phyloP scores from a whole-genome alignment of 2,888 invertebrate genomes.

The Noctua pronuba region DNA sequence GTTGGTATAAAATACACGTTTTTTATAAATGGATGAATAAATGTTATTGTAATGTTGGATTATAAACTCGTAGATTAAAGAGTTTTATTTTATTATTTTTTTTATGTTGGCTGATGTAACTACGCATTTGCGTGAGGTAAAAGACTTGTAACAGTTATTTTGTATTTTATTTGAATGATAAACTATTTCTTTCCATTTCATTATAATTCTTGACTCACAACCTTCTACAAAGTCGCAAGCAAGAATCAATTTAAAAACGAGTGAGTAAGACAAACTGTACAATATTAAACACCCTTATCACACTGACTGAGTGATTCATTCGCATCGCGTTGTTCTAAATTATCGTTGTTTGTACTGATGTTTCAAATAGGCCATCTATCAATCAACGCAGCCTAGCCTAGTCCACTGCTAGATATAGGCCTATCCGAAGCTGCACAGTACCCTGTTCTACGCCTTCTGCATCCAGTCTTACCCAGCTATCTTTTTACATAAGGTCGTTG shows the following conservation, averaged over 20 bases:
- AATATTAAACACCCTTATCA: slow-evolving; percentile 42
- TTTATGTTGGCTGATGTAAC: too few species aligned
- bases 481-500: background rate
- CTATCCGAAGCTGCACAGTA: background rate
- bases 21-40: too few species aligned
- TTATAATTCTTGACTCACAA: background rate
- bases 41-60: too few species aligned
- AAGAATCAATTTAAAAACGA: background rate
- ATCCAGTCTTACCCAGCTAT: background rate
- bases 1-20: too few species aligned
- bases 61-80: too few species aligned
- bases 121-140: too few species aligned
- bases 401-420: background rate
- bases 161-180: too few species aligned
- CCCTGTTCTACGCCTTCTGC: background rate
- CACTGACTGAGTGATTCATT: slow-evolving; percentile 30
- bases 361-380: background rate
- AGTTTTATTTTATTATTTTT: too few species aligned
- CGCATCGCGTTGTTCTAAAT: background rate
- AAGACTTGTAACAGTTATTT: too few species aligned
- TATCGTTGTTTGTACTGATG: background rate
- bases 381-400: background rate
- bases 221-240: background rate
- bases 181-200: background rate
- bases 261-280: slow-evolving; percentile 24